A percentile compares a stretch with the other conserved stretches of the same genome.
phyloP scores from a whole-genome alignment of 2,888 invertebrate genomes.

The Meteorus colon region DNA sequence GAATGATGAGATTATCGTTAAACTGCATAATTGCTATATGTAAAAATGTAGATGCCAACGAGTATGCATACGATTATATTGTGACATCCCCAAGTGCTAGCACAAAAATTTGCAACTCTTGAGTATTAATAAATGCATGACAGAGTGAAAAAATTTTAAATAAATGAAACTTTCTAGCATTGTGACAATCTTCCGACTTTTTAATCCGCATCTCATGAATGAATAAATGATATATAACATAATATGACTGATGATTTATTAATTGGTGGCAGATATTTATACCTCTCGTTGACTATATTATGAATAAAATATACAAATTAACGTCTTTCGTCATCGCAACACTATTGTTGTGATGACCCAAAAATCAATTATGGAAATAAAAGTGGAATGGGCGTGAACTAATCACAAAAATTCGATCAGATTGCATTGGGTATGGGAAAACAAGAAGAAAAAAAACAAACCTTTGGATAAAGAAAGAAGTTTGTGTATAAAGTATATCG shows the following conservation, averaged over 20 bases:
- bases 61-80: background rate
- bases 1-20: background rate
- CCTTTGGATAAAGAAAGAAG: background rate
- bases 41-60: background rate
- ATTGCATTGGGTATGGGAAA: background rate
- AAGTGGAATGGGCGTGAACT: slow-evolving; percentile 1
- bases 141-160: background rate
- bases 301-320: background rate
- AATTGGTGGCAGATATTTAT: slow-evolving; percentile 9
- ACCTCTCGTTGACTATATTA: background rate
- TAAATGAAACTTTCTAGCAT: background rate
- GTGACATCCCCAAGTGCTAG: background rate
- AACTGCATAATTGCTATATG: background rate
- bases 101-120: background rate
- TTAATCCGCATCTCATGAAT: background rate
- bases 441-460: background rate
- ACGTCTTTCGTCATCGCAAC: slow-evolving; percentile 41
- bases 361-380: slow-evolving; percentile 48
- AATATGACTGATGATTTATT: background rate
- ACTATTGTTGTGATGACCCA: slow-evolving; percentile 51
- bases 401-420: background rate
- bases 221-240: background rate
- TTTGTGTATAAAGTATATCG: slow-evolving; percentile 14
- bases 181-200: background rate
- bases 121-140: background rate